phyloP scores from a whole-genome alignment of 2,888 invertebrate species.

The Rhopalosiphum nymphaeae region DNA sequence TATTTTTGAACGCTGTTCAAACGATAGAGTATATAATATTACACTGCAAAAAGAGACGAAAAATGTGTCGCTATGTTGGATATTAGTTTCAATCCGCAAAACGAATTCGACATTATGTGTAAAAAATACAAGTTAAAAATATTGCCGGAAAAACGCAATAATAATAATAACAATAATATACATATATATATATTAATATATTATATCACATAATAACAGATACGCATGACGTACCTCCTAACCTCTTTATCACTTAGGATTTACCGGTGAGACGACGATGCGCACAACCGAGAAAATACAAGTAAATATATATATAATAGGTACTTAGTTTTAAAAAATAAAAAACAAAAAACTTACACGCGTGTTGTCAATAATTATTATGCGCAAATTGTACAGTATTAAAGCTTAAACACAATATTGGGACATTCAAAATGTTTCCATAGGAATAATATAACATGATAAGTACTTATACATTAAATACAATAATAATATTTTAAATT shows the following conservation, averaged over 20 bases:
- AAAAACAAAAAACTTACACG: background rate
- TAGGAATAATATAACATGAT: no score
- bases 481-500: no score
- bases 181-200: background rate
- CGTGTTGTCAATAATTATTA: background rate
- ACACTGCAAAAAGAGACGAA: background rate
- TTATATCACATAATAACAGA: background rate
- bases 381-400: background rate
- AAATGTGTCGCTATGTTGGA: no score
- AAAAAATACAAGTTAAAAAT: background rate
- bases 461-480: no score
- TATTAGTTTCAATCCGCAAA: background rate
- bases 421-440: no score
- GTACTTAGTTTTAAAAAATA: background rate
- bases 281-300: background rate
- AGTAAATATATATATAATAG: background rate
- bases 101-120: background rate
- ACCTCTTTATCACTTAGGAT: background rate
- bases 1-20: slow-evolving; percentile 50
- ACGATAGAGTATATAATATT: background rate
- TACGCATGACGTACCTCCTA: background rate
- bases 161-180: background rate
- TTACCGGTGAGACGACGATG: background rate
- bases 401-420: background rate
- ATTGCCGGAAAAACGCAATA: background rate